Evolutionary conservation across 2,888 invertebrate genomes (phyloP).

Genomic region (Eristalis arbustorum): DNA sequence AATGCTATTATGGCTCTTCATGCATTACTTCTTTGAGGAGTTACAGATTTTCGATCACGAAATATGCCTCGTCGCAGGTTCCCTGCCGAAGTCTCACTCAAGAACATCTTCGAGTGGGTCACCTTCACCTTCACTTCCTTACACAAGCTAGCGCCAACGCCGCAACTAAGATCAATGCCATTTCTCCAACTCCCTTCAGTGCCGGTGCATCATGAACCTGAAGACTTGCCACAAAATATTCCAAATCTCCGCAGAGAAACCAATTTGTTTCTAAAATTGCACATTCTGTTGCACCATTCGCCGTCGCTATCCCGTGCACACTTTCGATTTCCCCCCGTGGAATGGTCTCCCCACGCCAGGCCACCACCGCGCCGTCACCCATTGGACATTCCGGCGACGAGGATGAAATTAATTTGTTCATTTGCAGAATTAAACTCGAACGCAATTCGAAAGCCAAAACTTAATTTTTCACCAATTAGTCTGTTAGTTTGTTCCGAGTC

Average conservation of each 20-base stretch:
- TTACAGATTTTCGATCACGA: too few relatives aligned
- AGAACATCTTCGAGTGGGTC: too few relatives aligned
- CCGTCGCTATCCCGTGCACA: not conserved
- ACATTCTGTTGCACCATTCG: not conserved
- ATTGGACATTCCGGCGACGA: not conserved
- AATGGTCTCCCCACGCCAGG: not conserved
- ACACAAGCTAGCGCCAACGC: too few relatives aligned
- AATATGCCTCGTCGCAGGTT: too few relatives aligned
- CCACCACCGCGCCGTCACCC: not conserved
- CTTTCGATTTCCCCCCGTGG: not conserved
- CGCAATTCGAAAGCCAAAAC: conserved; percentile 73
- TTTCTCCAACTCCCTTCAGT: too few relatives aligned
- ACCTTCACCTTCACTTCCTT: too few relatives aligned
- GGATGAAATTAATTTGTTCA: conserved; percentile 68
- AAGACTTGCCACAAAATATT: not conserved
- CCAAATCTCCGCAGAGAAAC: not conserved
- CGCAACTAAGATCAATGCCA: too few relatives aligned
- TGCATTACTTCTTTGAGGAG: too few relatives aligned
- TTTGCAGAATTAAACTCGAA: conserved; percentile 66
- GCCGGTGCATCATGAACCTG: not conserved
- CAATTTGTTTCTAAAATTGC: conserved; percentile 18
- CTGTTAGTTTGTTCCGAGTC: conserved; percentile 54
- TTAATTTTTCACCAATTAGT: conserved; percentile 79
- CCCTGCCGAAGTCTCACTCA: too few relatives aligned
- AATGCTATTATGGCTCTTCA: too few relatives aligned